Base-by-base conservation (phyloP, 2,797 vertebrate species). In the Mus spretus region DNA sequence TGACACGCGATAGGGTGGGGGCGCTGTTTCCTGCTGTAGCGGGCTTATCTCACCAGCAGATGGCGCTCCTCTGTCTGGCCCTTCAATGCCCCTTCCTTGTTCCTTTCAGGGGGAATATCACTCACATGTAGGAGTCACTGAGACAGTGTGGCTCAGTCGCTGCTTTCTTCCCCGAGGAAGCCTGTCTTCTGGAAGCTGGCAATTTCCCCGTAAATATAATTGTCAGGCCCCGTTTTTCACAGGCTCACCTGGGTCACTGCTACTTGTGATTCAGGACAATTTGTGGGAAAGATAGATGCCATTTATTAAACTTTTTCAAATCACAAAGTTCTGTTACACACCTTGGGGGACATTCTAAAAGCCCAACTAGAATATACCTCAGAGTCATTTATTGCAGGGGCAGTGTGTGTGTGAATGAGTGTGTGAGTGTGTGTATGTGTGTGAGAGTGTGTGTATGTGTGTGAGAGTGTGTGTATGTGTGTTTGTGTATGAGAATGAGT, bases 281-380 rank as follows among this genome's bases (percentile, higher is more conserved):
- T 89, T 89, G 75, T 83, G 70, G 40, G 55, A 55, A 82, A 94
- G 72, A 92, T 11, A 67, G 34, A 28, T 89, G 47, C 26, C 24
- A 12, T 72, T 89, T 82, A 72, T 65, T 24, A n/a, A 91, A 12
- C 10, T 13, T 77, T 22, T 40, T 79, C 81, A 87, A 87, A 90
- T 79, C 63, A 10, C 12, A 83, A 24, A 55, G 70, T 40, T 31
- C 47, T 89, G 20, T 59, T 83, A 57, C 63, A n/a, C 47, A 65
- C 1, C 28, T 61, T 50, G 10, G 24, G 63, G 50, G 20, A 15
- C 40, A 40, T 91, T 31, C 19, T 78, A 37, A 72, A 70, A 63
- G 11, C 34, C 78, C 20, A 24, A 74, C 14, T 47, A 72, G 37
- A 89, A 78, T 20, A 55, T 7, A 63, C 63, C 86, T 89, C 81